Percentiles rank a stretch among this genome's conserved stretches.
phyloP scores from a whole-genome alignment of 2,113 vertebrate genomes.

The Piprites chloris region DNA sequence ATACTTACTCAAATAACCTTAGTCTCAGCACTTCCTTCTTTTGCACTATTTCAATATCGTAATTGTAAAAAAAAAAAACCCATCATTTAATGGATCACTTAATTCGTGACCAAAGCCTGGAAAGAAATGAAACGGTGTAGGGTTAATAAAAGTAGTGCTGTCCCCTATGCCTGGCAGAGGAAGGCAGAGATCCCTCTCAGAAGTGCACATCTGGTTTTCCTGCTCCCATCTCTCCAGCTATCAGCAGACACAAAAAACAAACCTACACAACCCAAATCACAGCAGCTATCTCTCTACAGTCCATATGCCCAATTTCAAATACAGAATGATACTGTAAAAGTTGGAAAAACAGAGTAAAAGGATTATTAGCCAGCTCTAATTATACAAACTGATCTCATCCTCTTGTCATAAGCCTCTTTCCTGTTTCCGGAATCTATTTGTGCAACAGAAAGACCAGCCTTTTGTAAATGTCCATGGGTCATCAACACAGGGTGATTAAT shows the following conservation, averaged over 20 bases:
- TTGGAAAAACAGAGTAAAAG: slow-evolving; percentile 69
- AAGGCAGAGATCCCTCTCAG: not conserved
- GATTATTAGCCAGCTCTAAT: slow-evolving; percentile 82
- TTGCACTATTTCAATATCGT: not conserved
- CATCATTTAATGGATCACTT: not conserved
- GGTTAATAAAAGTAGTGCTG: not conserved
- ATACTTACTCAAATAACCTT: not conserved
- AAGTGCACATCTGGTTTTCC: not conserved
- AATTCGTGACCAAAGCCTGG: not conserved
- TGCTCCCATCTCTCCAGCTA: not conserved
- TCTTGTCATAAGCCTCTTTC: slow-evolving; percentile 79
- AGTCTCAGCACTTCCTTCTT: not conserved
- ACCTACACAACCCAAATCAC: not conserved
- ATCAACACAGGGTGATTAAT: slow-evolving; percentile 18
- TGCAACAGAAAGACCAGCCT: slow-evolving; percentile 37
- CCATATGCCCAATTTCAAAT: not conserved
- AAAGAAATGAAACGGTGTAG: not conserved
- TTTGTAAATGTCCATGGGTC: slow-evolving; percentile 27
- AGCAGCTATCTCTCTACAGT: not conserved
- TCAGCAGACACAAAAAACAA: not conserved
- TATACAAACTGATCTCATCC: slow-evolving; percentile 84
- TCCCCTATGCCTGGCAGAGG: not conserved
- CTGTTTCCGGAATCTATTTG: slow-evolving; percentile 70
- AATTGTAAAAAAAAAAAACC: not conserved
- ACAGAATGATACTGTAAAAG: slow-evolving; percentile 60